Evolutionary conservation across 2,888 invertebrate genomes (phyloP), one percentile per base, ranked within the genome.

Genomic region (Polymixis lichenea): DNA sequence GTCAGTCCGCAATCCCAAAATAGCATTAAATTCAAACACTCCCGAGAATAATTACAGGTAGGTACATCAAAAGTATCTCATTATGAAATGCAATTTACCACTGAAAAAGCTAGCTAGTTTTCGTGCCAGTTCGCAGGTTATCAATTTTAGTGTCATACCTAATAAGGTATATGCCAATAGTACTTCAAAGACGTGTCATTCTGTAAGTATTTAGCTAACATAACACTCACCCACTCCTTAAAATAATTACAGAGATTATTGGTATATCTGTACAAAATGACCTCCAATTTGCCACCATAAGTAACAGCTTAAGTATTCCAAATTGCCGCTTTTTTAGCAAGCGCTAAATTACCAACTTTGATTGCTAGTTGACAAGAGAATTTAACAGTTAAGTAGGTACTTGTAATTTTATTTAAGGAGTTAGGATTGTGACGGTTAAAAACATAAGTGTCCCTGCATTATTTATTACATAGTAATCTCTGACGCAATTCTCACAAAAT

Each of bases 211-310:
- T 74, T 55, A 38, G 2, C 46, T 25, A 46, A 17, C 49, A 2
- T 49, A 64, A 11, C 13, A 62, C 75, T 75, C 25, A 6, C 64
- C 38, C 64, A 75, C 49, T 75, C 55, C 25, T 55, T 13, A 46
- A 53, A 65, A 49, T 78, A 73, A 78, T 60, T 58, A 55, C n/a
- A n/a, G 22, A 56, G 22, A 56, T 74, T 62, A 51, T 43, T 32
- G 46, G 58, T 78, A 65, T 58, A 25, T n/a, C 32, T 74, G 67
- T 46, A 67, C 62, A 32, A 75, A 75, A 80, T 75, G 32, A 75
- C 43, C 32, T 51, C 38, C 22, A 67, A 25, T 62, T 80, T 78
- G 7, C 74, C 17, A 28, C 32, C 56, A 25, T 56, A 58, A 38
- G 25, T 67, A 46, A 38, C 19, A 51, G n/a, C n/a, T 38, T 55